A percentile compares a stretch with the other conserved stretches of the same genome.
Conservation (phyloP, 2,113 vertebrate species). For the Ammodramus savannarum region DNA sequence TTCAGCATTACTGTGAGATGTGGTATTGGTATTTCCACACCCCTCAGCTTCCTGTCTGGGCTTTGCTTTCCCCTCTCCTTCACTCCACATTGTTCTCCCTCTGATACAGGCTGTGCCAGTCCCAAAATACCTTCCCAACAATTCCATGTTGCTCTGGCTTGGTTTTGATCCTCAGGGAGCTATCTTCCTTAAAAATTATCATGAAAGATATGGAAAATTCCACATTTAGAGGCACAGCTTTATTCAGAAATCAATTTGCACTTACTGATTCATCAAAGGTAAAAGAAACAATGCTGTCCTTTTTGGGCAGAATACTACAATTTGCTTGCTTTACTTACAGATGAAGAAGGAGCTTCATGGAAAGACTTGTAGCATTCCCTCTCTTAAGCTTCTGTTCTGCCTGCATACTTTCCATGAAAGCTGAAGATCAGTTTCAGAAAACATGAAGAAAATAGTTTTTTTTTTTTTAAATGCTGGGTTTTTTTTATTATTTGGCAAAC, state of each 20-base stretch:
- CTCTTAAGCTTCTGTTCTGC: background rate
- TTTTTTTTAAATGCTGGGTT: background rate
- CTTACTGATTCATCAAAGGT: background rate
- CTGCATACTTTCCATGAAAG: background rate
- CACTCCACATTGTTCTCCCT: rapidly evolving
- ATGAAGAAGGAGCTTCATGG: too few relatives aligned
- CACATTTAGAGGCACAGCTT: background rate
- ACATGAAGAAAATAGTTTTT: background rate
- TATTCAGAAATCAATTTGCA: background rate
- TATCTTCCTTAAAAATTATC: background rate
- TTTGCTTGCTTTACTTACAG: background rate
- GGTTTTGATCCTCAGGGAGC: background rate
- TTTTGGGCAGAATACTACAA: background rate
- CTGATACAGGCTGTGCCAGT: background rate
- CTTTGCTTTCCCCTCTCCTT: background rate
- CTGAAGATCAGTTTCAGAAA: background rate
- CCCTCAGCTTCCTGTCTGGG: background rate
- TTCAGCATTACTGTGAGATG: background rate
- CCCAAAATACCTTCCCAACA: background rate
- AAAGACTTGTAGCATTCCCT: background rate
- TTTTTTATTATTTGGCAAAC: background rate
- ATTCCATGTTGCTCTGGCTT: background rate
- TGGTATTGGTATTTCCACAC: background rate
- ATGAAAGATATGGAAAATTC: background rate
- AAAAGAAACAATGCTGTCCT: background rate